Evolutionary conservation across 1,140 invertebrate species (phyloP).

Genomic region (Brachionus asplanchnoidis): DNA sequence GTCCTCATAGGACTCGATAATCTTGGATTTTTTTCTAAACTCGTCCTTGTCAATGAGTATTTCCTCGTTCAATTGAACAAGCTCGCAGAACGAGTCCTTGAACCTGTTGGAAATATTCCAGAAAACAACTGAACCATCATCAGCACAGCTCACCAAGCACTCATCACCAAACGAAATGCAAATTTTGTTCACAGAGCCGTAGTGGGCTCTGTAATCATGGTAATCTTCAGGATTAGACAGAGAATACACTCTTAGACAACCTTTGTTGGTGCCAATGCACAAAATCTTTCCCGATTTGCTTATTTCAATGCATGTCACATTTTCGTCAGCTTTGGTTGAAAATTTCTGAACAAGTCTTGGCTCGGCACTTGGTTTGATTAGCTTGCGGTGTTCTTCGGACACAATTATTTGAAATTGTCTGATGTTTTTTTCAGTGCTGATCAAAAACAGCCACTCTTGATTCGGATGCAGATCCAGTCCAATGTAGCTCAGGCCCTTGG

Average conservation of each 20-base stretch:
- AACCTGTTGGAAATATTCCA: conserved; percentile 75
- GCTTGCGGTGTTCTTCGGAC: conserved; percentile 64
- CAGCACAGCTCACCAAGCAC: conserved; percentile 67
- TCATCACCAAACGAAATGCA: conserved; percentile 70
- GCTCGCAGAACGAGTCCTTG: conserved; percentile 65
- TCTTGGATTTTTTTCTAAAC: conserved; percentile 52
- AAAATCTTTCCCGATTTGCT: conserved; percentile 70
- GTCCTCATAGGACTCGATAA: conserved; percentile 57
- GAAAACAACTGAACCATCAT: conserved; percentile 73
- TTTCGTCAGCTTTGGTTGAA: conserved; percentile 51
- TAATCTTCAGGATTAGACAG: conserved; percentile 65
- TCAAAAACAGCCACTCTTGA: conserved; percentile 76
- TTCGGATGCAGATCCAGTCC: conserved; percentile 76
- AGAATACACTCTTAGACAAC: conserved; percentile 70
- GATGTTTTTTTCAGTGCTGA: conserved; percentile 66
- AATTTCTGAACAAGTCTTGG: conserved; percentile 75
- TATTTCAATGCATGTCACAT: conserved; percentile 63
- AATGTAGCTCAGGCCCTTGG: conserved; percentile 70
- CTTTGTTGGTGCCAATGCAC: conserved; percentile 68
- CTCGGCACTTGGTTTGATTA: conserved; percentile 68
- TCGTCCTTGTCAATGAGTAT: conserved; percentile 60
- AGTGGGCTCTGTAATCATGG: conserved; percentile 68
- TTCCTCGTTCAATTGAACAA: conserved; percentile 71
- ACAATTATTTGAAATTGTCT: conserved; percentile 68
- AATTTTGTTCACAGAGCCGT: conserved; percentile 48